Base-by-base conservation (phyloP, 2,113 vertebrate genomes). In the Blennius ocellaris region DNA sequence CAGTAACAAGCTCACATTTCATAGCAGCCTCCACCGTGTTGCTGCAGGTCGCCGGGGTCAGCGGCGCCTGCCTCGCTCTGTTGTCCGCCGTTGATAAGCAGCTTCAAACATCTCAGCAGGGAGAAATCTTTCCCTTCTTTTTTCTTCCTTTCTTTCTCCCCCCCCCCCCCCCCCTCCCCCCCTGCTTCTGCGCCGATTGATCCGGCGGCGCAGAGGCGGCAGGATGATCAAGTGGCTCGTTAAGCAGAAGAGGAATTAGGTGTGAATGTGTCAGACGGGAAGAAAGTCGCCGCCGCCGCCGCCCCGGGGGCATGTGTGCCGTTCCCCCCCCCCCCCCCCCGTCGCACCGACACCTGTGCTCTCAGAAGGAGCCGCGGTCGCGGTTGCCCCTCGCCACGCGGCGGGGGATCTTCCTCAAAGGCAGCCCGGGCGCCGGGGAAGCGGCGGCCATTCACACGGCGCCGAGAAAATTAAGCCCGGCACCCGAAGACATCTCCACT, bases 141-240 rank as follows among this genome's bases (percentile, higher is more conserved):
- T 86, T 75, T 66, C n/a, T n/a, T n/a, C n/a, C n/a, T n/a, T n/a
- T n/a, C n/a, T n/a, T n/a, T n/a, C n/a, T n/a, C n/a, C n/a, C n/a
- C n/a, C n/a, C n/a, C n/a, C n/a, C n/a, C n/a, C n/a, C n/a, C n/a
- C n/a, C n/a, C n/a, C n/a, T n/a, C n/a, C n/a, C n/a, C 12, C 41
- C 70, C 75, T 74, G 60, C 48, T 56, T 55, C 47, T 52, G 36
- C 39, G 74, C 44, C 41, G 82, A 90, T 90, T 90, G 89, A 93
- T 92, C 83, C 62, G 81, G 78, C 55, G 37, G 60, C 66, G 56
- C 72, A n/a, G 49, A 71, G 81, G 51, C 80, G 84, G 83, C 90
- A 85, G 74, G 69, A 89, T 91, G 89, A 92, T 91, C 87, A 89
- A 92, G 83, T 89, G 90, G 87, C 89, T 92, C 83, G 82, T 92